These are phyloP conservation scores for Heliocidaris tuberculata DNA, from an alignment of 35 echinoderm and acorn worm genomes.

Conservation along the genomic window DNA sequence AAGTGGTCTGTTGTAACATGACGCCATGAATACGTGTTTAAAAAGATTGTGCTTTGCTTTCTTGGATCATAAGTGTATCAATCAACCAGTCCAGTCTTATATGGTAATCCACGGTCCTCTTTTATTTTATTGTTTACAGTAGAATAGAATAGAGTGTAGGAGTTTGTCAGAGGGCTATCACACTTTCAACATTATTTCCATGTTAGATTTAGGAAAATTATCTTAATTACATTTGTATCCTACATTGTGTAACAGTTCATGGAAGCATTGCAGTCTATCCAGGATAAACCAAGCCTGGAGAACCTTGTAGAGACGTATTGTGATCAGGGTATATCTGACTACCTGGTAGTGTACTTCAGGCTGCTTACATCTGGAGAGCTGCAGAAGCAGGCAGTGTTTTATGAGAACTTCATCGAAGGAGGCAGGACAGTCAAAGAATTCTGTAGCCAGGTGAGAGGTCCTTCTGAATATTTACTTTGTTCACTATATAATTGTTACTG, in stretches of 20 bases:
- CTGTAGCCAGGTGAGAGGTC: constrained; percentile 77
- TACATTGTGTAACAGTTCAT: constrained; percentile 73
- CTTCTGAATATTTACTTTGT: background rate
- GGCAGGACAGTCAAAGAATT: constrained; percentile 88
- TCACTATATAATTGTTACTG: no score
- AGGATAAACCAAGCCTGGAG: constrained; percentile 69
- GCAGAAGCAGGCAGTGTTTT: constrained; percentile 84
- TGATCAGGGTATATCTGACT: constrained; percentile 94
- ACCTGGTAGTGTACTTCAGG: constrained; percentile 94
- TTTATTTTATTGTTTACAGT: no score
- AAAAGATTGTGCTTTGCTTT: no score
- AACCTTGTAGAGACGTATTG: constrained; percentile 71
- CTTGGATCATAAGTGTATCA: no score
- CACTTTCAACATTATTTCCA: background rate
- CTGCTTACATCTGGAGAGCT: constrained; percentile 94
- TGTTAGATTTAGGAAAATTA: background rate
- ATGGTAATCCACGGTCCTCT: no score
- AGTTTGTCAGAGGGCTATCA: no score
- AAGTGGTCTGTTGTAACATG: no score
- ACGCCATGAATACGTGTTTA: no score
- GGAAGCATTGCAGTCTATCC: constrained; percentile 82
- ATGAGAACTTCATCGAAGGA: constrained; percentile 91
- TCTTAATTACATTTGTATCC: background rate
- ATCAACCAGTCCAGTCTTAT: no score
- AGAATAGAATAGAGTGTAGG: no score